Evolutionary conservation across 2,888 invertebrate genomes (phyloP), one percentile per base, ranked within the genome.

Genomic region (Lumbricus terrestris): DNA sequence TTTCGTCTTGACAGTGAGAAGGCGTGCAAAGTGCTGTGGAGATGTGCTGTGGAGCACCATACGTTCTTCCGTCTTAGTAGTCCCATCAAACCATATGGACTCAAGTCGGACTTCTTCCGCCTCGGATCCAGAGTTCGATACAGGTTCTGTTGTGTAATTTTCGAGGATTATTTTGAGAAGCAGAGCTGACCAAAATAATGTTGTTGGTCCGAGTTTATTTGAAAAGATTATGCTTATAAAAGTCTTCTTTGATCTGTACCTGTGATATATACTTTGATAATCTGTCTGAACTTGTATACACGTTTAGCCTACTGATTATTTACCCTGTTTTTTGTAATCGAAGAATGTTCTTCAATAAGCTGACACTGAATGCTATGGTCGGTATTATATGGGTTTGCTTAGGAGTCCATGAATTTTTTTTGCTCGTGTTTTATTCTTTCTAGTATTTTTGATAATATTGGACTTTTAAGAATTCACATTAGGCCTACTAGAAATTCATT

Each of bases 1-100:
- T 99, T 99, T 95, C 96, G 97, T 91, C 96, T 99, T 92, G 97
- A 97, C 35, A 99, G 99, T 95, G 98, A 99, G 95, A 99, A 99
- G 95, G 99, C 99, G 2, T 98, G 99, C 95, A 99, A 99, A 95
- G 99, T 99, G 95, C 96, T 99, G 92, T 99, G 99, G 99, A 99
- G 99, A 95, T 99, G 99, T 96, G 99, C 99, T 40, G 98, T 99
- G 0, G 99, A 99, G 95, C 98, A 99, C 96, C 99, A 99, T 96
- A 98, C 98, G 2, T 99, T 99, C 96, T 99, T 99, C 96, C 96
- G 99, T 92, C 96, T 99, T 90, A 96, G 94, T 88, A 89, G 33
- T 93, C 94, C 40, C 93, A 93, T 34, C 93, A 94, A 92, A 93
- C 93, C 88, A 3, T 90, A 91, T 23, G 91, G 2, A 83, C 90